Percentiles rank a stretch among this genome's conserved stretches.
These are phyloP conservation scores for Barypeithes pellucidus DNA, from an alignment of 2,888 invertebrate species.

Conservation along the genomic window DNA sequence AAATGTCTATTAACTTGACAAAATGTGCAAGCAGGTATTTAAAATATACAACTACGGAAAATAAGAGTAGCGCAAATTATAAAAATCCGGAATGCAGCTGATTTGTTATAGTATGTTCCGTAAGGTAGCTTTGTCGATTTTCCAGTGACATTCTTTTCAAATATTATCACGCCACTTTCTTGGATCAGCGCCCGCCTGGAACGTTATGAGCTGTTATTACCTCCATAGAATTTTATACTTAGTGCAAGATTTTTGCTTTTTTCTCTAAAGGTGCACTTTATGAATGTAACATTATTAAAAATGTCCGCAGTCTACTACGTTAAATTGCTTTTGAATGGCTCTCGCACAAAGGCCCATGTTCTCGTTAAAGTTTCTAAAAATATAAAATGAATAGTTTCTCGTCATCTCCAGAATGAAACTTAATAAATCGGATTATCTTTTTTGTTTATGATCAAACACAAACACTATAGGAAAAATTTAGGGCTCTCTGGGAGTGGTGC, in stretches of 20 bases:
- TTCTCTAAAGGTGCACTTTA: neutral
- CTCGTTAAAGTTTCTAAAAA: too few species aligned
- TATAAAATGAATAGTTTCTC: too few species aligned
- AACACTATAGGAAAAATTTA: too few species aligned
- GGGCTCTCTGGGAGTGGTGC: too few species aligned
- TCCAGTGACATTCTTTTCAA: conserved; percentile 37
- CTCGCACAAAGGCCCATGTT: too few species aligned
- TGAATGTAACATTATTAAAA: conserved; percentile 1
- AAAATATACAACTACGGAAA: neutral
- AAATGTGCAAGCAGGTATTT: too few species aligned
- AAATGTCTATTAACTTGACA: too few species aligned
- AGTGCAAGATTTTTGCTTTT: conserved; percentile 22
- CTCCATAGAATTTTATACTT: conserved; percentile 36
- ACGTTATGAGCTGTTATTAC: conserved; percentile 39
- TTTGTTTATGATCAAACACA: too few species aligned
- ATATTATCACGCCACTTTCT: conserved; percentile 44
- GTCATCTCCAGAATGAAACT: too few species aligned
- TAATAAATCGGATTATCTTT: too few species aligned
- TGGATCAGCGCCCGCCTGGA: conserved; percentile 36
- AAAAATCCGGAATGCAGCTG: neutral
- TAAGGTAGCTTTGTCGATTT: conserved; percentile 31
- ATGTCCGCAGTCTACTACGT: too few species aligned
- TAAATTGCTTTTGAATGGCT: too few species aligned
- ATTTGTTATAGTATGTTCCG: conserved; percentile 26
- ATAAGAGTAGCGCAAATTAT: neutral